These are phyloP conservation scores for Paelopatides confundens DNA, from an alignment of 53 echinoderm and acorn worm species.

Conservation along the genomic window DNA sequence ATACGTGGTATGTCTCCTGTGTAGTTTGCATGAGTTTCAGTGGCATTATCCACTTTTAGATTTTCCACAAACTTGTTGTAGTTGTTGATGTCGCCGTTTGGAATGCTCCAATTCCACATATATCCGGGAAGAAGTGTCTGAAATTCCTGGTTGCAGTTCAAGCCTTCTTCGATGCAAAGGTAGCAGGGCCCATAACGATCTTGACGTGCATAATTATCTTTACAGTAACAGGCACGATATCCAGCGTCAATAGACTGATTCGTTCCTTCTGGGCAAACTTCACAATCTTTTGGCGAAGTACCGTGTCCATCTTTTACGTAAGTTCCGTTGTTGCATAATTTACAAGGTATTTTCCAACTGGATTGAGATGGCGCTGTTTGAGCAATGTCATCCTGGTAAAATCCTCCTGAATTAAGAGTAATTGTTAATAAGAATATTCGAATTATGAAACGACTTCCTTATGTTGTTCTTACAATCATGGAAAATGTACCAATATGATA, in stretches of 20 bases:
- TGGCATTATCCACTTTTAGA: neutral
- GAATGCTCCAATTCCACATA: slow-evolving; percentile 2
- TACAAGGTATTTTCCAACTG: neutral
- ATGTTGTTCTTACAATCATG: too few relatives aligned
- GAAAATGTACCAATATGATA: too few relatives aligned
- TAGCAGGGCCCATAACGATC: neutral
- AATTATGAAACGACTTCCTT: too few relatives aligned
- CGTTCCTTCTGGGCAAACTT: slow-evolving; percentile 15
- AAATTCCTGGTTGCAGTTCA: neutral
- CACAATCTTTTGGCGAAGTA: neutral
- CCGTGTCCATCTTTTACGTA: neutral
- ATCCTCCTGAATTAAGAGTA: neutral
- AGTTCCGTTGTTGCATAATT: neutral
- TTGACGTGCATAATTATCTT: neutral
- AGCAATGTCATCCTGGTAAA: slow-evolving; percentile 3
- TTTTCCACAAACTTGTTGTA: neutral
- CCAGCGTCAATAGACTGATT: slow-evolving; percentile 10
- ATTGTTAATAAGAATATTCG: too few relatives aligned
- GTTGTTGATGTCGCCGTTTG: neutral
- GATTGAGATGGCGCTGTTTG: neutral
- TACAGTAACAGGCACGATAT: slow-evolving; percentile 23
- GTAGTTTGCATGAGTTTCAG: neutral
- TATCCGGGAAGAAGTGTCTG: neutral
- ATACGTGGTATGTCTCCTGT: neutral
- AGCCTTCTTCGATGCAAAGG: neutral